Base-by-base conservation (phyloP, 2,797 vertebrate species). In the Vireo griseus region DNA sequence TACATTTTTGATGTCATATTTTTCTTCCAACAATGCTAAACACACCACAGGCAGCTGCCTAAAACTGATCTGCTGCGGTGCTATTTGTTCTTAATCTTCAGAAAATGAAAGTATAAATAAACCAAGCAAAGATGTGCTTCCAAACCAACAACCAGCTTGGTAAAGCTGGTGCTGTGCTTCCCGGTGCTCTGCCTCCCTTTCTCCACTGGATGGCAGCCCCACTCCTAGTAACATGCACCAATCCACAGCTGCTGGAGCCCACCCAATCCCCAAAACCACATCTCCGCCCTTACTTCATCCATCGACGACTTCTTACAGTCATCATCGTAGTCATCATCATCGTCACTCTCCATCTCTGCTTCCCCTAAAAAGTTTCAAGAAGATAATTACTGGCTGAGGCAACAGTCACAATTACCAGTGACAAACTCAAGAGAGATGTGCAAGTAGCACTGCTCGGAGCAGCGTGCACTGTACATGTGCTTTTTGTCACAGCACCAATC, bases 251-350 rank as follows among this genome's bases (percentile, higher is more conserved):
- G 13, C 25, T 5, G 33, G 15, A 76, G 42, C 55, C 16, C 1
- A 8, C 24, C 33, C 29, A 29, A 14, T 25, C 42, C 33, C 19
- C 25, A 29, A 51, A 66, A 59, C 37, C 24, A 7, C n/a, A 71
- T 45, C 29, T 47, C 44, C 3, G 9, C n/a, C 48, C 98, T 73
- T 95, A 99, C 99, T 98, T 99, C 99, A 82, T 99, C 99, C 98
- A 99, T 99, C 14, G 98, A 99, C 68, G 99, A 99, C 93, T 99
- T 99, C 97, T 99, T 99, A 98, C 98, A 99, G 94, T 99, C 99
- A 35, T 99, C 99, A 13, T 99, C 99, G 0, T 99, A 98, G 6
- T 99, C 99, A 3, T 99, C 99, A 2, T 99, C 99, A 5, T 99
- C 98, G 15, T 99, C 99, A 10, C 99, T 99, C 68, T 99, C 99